Percentiles rank a stretch among this genome's conserved stretches.
Evolutionary conservation across 1,140 invertebrate species (phyloP).

Genomic region (Leptestheria dahalacensis): DNA sequence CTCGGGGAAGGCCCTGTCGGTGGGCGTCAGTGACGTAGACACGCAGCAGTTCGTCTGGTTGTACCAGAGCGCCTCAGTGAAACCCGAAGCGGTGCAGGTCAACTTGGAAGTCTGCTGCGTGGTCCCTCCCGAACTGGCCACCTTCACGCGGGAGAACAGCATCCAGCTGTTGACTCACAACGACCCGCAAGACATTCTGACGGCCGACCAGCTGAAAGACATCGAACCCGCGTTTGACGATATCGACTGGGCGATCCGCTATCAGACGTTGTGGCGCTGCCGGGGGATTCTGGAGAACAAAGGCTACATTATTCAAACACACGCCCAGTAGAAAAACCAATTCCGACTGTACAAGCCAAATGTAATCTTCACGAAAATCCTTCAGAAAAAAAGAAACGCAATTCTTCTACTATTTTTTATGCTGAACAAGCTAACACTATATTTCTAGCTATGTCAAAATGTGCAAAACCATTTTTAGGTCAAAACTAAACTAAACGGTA

Average conservation of each 20-base stretch:
- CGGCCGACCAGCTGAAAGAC: slow-evolving; percentile 32
- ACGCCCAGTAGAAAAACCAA: no score
- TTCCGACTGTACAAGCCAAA: no score
- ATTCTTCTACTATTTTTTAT: no score
- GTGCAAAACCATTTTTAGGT: neutral
- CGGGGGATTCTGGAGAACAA: slow-evolving; percentile 75
- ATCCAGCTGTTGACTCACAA: slow-evolving; percentile 89
- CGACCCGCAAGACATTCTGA: slow-evolving; percentile 64
- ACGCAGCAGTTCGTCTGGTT: slow-evolving; percentile 57
- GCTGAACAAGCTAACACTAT: no score
- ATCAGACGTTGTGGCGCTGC: slow-evolving; percentile 75
- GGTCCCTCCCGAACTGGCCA: slow-evolving; percentile 73
- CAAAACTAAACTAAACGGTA: neutral
- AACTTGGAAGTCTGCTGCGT: slow-evolving; percentile 90
- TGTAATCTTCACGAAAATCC: no score
- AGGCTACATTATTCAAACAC: slow-evolving; percentile 47
- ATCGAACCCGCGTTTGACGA: slow-evolving; percentile 29
- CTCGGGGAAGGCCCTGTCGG: slow-evolving; percentile 44
- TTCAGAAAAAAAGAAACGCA: no score
- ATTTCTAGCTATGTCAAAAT: neutral
- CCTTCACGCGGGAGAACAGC: slow-evolving; percentile 76
- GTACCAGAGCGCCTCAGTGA: slow-evolving; percentile 58
- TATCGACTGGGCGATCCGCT: slow-evolving; percentile 55
- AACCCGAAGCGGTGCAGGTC: slow-evolving; percentile 85
- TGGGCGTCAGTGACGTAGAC: slow-evolving; percentile 82